Conservation (phyloP, 2,888 invertebrate genomes). For the Drosophila demipolita region DNA sequence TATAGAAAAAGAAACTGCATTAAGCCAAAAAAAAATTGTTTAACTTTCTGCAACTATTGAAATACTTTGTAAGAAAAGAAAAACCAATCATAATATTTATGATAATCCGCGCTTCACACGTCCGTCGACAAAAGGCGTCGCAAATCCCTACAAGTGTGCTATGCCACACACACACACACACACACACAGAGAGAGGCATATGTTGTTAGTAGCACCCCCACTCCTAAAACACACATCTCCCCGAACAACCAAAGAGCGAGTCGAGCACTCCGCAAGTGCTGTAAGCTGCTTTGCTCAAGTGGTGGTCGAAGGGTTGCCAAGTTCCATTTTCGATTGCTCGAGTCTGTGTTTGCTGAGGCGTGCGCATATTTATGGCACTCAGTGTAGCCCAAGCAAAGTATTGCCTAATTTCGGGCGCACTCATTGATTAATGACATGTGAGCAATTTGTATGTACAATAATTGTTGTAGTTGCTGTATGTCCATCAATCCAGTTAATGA, state of each 20-base stretch:
- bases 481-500: constrained; percentile 19
- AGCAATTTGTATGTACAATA: constrained; percentile 15
- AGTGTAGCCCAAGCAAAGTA: constrained; percentile 27
- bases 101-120: constrained; percentile 62
- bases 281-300: constrained; percentile 79
- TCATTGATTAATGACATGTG: constrained; percentile 55
- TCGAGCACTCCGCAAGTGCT: constrained; percentile 65
- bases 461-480: constrained; percentile 16
- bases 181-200: constrained; percentile 16
- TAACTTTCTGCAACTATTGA: background rate
- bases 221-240: background rate
- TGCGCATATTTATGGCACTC: constrained; percentile 49
- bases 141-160: constrained; percentile 72
- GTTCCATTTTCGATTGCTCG: constrained; percentile 21
- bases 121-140: constrained; percentile 54
- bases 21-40: background rate
- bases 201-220: background rate
- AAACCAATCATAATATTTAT: constrained; percentile 71
- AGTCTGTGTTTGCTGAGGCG: constrained; percentile 34
- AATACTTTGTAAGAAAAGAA: constrained; percentile 14
- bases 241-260: constrained; percentile 4
- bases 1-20: background rate
- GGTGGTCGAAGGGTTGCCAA: constrained; percentile 56
- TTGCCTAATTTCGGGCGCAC: constrained; percentile 58
- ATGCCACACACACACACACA: constrained; percentile 2